Percentiles rank a stretch among this genome's conserved stretches.
These are phyloP conservation scores for Chirona hameri DNA, from an alignment of 2,888 invertebrate genomes.

Conservation along the genomic window DNA sequence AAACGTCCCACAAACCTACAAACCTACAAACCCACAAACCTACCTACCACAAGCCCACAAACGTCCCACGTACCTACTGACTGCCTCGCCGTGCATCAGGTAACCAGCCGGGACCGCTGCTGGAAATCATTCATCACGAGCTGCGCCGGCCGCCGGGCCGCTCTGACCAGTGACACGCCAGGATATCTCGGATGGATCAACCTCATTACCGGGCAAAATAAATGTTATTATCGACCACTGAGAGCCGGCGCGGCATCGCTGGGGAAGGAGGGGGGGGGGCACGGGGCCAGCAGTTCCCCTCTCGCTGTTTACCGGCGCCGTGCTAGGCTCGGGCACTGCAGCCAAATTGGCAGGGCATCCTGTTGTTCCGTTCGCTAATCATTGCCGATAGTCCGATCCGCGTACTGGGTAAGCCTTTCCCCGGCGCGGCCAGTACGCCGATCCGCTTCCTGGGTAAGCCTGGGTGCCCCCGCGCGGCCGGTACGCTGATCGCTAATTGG, in stretches of 20 bases:
- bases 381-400: constrained; percentile 3
- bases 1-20: too few relatives aligned
- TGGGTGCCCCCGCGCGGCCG: too few relatives aligned
- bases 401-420: background rate
- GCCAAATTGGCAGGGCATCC: background rate
- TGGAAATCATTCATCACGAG: constrained; percentile 5
- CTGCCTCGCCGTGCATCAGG: too few relatives aligned
- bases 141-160: background rate
- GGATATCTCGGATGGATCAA: background rate
- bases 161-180: background rate
- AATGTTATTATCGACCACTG: background rate
- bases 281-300: background rate
- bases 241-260: background rate
- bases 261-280: too few relatives aligned
- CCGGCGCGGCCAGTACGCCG: background rate
- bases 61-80: too few relatives aligned
- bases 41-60: too few relatives aligned
- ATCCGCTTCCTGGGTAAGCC: background rate
- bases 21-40: too few relatives aligned
- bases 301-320: background rate
- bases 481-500: background rate
- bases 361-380: background rate
- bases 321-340: background rate
- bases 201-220: background rate
- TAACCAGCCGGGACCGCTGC: too few relatives aligned